phyloP scores from a whole-genome alignment of 2,113 vertebrate species.

The Spermophilus dauricus region DNA sequence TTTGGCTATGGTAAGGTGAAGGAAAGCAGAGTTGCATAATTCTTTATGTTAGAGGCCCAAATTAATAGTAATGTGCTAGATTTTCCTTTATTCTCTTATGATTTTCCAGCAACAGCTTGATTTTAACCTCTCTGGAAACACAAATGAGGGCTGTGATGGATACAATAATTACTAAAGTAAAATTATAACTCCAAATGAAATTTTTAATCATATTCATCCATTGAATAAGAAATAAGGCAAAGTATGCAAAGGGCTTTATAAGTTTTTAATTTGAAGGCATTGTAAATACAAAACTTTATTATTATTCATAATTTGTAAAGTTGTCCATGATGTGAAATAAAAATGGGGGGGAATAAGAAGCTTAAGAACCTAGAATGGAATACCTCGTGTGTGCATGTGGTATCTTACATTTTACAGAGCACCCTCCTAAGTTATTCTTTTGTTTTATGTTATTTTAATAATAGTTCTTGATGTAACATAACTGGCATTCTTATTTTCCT shows the following conservation, averaged over 20 bases:
- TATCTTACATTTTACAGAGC: background rate
- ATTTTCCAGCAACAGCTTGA: slow-evolving; percentile 65
- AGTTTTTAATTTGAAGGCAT: slow-evolving; percentile 53
- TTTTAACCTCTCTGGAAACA: slow-evolving; percentile 70
- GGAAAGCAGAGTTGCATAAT: background rate
- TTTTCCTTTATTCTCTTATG: slow-evolving; percentile 39
- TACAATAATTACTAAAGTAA: slow-evolving; percentile 67
- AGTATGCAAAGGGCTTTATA: slow-evolving; percentile 27
- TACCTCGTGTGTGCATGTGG: background rate
- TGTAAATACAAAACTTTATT: slow-evolving; percentile 62
- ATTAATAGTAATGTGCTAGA: slow-evolving; percentile 39
- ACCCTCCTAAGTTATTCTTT: slow-evolving; percentile 26
- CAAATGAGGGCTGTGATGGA: slow-evolving; percentile 56
- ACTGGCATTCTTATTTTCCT: slow-evolving; percentile 14
- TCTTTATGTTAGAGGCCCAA: background rate
- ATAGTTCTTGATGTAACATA: background rate
- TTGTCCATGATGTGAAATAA: slow-evolving; percentile 51
- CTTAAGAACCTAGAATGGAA: background rate
- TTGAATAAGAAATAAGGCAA: slow-evolving; percentile 52
- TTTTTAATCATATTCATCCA: slow-evolving; percentile 56
- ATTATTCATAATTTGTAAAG: slow-evolving; percentile 45
- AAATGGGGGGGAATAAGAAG: background rate
- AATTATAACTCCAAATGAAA: slow-evolving; percentile 70
- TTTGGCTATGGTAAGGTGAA: background rate
- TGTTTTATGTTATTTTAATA: slow-evolving; percentile 33